A percentile compares a stretch with the other conserved stretches of the same genome.
Conservation (phyloP, 2,113 vertebrate species). For the Probosciger aterrimus region DNA sequence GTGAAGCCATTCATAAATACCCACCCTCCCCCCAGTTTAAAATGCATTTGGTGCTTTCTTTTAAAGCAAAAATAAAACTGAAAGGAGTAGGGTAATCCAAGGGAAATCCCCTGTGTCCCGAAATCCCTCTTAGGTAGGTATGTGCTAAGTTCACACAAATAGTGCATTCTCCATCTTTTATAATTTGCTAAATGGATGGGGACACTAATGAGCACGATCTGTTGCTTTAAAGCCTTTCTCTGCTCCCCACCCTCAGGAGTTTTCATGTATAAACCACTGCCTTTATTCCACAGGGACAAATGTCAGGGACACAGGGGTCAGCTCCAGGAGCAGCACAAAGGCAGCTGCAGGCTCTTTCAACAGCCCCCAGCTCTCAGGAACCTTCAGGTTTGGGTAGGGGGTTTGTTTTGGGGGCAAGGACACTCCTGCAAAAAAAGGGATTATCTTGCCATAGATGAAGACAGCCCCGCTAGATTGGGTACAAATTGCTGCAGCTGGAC, state of each 20-base stretch:
- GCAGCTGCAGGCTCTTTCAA: conserved; percentile 47
- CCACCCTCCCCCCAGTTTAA: not conserved
- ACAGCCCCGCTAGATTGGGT: not conserved
- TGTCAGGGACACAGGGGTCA: conserved; percentile 51
- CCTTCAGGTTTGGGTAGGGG: not conserved
- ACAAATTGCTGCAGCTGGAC: conserved; percentile 23
- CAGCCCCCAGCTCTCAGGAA: not conserved
- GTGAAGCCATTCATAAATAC: not conserved
- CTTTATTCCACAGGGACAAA: conserved; percentile 57
- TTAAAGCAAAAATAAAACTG: not conserved
- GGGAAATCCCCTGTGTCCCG: not conserved
- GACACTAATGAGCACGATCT: conserved; percentile 45
- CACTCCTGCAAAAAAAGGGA: not conserved
- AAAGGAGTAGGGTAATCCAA: not conserved
- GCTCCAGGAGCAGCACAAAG: conserved; percentile 44
- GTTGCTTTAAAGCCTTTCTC: conserved; percentile 32
- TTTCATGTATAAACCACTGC: conserved; percentile 39
- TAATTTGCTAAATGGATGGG: conserved; percentile 28
- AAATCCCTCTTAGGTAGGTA: not conserved
- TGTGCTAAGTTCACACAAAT: not conserved
- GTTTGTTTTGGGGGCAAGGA: not conserved
- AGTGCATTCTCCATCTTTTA: conserved; percentile 19
- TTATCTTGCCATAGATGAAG: not conserved
- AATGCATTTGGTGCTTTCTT: not conserved
- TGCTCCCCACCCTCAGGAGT: conserved; percentile 59